These are phyloP conservation scores for Baronia brevicornis DNA, from an alignment of 2,888 invertebrate species.

Conservation along the genomic window DNA sequence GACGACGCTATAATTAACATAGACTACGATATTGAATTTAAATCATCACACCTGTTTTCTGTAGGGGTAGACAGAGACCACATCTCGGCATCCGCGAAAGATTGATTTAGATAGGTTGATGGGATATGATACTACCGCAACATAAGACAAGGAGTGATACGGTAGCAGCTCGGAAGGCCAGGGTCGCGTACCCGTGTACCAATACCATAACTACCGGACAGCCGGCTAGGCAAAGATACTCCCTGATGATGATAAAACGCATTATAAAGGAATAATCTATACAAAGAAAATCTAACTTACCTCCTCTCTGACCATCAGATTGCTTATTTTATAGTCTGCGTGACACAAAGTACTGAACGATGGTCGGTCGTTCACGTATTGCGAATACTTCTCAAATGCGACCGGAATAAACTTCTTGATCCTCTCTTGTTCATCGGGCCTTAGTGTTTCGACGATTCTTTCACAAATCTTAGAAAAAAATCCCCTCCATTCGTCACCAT, in stretches of 20 bases:
- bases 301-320: constrained; percentile 18
- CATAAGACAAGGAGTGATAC: no score
- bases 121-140: no score
- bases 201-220: no score
- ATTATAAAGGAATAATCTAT: background rate
- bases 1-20: background rate
- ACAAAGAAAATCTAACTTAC: constrained; percentile 13
- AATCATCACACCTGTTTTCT: no score
- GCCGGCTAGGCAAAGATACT: no score
- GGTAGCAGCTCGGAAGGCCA: no score
- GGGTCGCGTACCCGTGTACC: no score
- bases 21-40: background rate
- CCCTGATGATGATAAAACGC: background rate
- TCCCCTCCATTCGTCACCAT: constrained; percentile 17
- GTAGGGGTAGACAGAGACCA: no score
- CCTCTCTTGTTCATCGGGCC: constrained; percentile 23
- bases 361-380: constrained; percentile 21
- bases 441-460: constrained; percentile 25
- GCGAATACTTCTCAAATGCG: constrained; percentile 17
- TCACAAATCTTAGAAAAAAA: constrained; percentile 16
- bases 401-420: constrained; percentile 21
- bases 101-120: no score
- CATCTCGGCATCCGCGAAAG: no score
- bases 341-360: constrained; percentile 17
- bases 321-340: constrained; percentile 19